These are phyloP conservation scores for Agrochola litura DNA, from an alignment of 2,888 invertebrate genomes.

Conservation along the genomic window DNA sequence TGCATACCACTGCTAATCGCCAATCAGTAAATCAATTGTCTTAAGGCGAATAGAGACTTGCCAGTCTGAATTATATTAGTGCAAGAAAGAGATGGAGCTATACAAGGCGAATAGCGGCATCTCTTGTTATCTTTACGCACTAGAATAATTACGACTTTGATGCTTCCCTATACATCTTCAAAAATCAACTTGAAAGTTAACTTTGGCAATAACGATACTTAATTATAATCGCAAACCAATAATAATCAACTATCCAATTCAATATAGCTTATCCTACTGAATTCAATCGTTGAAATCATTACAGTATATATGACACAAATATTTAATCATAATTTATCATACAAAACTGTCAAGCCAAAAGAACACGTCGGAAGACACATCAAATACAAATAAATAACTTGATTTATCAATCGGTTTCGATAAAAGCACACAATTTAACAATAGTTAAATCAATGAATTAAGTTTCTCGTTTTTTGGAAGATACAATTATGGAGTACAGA, in stretches of 20 bases:
- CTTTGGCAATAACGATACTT: neutral
- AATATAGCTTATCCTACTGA: no score
- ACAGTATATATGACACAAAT: neutral
- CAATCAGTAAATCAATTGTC: neutral
- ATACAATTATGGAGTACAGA: constrained; percentile 30
- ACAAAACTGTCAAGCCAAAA: neutral
- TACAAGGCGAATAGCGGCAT: neutral
- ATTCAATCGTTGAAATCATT: neutral
- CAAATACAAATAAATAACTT: constrained; percentile 12
- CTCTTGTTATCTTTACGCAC: neutral
- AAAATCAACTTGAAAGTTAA: neutral
- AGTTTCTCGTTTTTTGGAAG: constrained; percentile 34
- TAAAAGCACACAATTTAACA: constrained; percentile 55
- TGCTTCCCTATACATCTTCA: neutral
- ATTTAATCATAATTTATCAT: neutral
- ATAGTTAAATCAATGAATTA: constrained; percentile 51
- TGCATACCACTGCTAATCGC: neutral
- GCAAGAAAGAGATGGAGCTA: neutral
- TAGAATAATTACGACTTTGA: neutral
- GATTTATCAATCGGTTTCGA: constrained; percentile 59
- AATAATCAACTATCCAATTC: neutral
- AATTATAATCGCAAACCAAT: neutral
- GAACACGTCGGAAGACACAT: neutral
- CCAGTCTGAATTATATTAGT: neutral
- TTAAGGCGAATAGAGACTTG: neutral